Percentiles rank a stretch among this genome's conserved stretches.
These are phyloP conservation scores for Drosophila limbata DNA, from an alignment of 2,888 invertebrate species.

Conservation along the genomic window DNA sequence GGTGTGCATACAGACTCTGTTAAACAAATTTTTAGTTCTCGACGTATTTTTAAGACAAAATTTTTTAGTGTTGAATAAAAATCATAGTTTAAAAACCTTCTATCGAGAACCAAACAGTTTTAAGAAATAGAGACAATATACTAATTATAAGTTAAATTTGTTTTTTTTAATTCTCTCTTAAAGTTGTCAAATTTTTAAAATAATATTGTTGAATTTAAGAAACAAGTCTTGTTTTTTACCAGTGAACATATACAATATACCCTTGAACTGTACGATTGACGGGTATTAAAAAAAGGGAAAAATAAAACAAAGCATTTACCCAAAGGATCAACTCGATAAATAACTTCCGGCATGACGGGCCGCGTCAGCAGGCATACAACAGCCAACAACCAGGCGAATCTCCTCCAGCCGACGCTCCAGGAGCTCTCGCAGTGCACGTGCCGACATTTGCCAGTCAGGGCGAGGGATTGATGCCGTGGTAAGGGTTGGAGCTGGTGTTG, in stretches of 20 bases:
- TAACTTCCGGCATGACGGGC: constrained; percentile 84
- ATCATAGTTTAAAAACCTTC: too few species aligned
- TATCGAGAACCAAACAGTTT: too few species aligned
- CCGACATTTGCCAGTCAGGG: constrained; percentile 59
- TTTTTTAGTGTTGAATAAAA: too few species aligned
- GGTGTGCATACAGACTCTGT: not conserved
- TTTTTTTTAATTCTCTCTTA: too few species aligned
- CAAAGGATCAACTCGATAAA: constrained; percentile 85
- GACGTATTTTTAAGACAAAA: too few species aligned
- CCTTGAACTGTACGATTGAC: not conserved
- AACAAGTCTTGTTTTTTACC: not conserved
- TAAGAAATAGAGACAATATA: too few species aligned
- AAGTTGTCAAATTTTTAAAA: too few species aligned
- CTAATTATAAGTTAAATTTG: too few species aligned
- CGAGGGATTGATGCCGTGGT: constrained; percentile 5
- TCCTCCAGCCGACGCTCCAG: constrained; percentile 52
- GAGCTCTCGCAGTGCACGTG: constrained; percentile 64
- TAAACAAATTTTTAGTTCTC: not conserved
- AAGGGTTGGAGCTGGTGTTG: constrained; percentile 19
- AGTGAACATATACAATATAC: not conserved
- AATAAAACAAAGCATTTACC: constrained; percentile 80
- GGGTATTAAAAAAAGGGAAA: constrained; percentile 27
- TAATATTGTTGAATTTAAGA: not conserved
- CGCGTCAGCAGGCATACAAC: constrained; percentile 79
- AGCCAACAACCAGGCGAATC: constrained; percentile 77